Percentiles rank a stretch among this genome's conserved stretches.
Evolutionary conservation across 2,113 vertebrate genomes (phyloP).

Genomic region (Seriola dumerili): DNA sequence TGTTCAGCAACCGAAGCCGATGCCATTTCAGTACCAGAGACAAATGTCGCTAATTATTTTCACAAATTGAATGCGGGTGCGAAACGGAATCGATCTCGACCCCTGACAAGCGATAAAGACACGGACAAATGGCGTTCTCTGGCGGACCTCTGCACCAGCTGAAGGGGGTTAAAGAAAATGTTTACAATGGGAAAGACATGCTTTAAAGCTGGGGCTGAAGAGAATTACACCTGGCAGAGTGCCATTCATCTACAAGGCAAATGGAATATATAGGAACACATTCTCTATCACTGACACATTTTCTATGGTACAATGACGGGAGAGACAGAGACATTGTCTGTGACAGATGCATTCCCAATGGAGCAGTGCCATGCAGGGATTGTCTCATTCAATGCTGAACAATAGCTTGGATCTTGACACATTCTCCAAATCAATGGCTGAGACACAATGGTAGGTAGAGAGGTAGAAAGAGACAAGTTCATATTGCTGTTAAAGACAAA

Average conservation of each 20-base stretch:
- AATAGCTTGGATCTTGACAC: slow-evolving; percentile 75
- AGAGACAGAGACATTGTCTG: slow-evolving; percentile 68
- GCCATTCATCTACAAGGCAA: slow-evolving; percentile 62
- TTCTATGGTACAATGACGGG: slow-evolving; percentile 59
- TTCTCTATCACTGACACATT: slow-evolving; percentile 68
- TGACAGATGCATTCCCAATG: slow-evolving; percentile 75
- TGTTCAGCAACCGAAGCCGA: slow-evolving; percentile 25
- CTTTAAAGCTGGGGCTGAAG: slow-evolving; percentile 35
- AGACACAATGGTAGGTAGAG: slow-evolving; percentile 60
- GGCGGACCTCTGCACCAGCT: neutral
- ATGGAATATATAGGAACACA: slow-evolving; percentile 55
- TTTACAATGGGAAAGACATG: slow-evolving; percentile 36
- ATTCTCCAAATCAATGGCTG: slow-evolving; percentile 66
- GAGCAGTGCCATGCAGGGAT: slow-evolving; percentile 62
- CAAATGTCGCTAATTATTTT: slow-evolving; percentile 58
- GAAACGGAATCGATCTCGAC: slow-evolving; percentile 58
- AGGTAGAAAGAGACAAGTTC: slow-evolving; percentile 63
- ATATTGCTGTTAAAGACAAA: slow-evolving; percentile 63
- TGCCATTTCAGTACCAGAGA: slow-evolving; percentile 41
- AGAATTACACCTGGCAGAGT: slow-evolving; percentile 55
- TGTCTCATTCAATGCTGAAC: slow-evolving; percentile 72
- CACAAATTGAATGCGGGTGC: slow-evolving; percentile 21
- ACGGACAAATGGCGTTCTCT: slow-evolving; percentile 28
- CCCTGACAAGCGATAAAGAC: slow-evolving; percentile 39
- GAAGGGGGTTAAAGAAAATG: slow-evolving; percentile 41